Percentiles rank a stretch among this genome's conserved stretches.
These are phyloP conservation scores for Pseudomyrmex pallidus DNA, from an alignment of 1,140 invertebrate genomes.

Conservation along the genomic window DNA sequence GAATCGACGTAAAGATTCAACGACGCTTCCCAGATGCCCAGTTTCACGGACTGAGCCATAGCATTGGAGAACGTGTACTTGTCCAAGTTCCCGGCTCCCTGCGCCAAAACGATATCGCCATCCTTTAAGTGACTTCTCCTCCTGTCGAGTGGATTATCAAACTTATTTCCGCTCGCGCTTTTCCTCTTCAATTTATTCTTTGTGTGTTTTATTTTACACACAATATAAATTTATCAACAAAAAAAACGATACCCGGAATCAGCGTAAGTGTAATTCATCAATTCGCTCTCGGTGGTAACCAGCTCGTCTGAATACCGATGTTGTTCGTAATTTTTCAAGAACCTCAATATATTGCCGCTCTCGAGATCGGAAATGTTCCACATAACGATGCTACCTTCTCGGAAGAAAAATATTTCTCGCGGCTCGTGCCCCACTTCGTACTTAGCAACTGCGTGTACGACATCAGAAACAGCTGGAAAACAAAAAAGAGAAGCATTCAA, in stretches of 20 bases:
- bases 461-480: conserved; percentile 86
- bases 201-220: not conserved
- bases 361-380: conserved; percentile 97
- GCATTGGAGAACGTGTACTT: conserved; percentile 96
- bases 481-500: conserved; percentile 9
- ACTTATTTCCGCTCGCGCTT: not conserved
- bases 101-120: conserved; percentile 85
- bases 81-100: conserved; percentile 86
- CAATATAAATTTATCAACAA: not conserved
- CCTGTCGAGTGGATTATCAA: conserved; percentile 63
- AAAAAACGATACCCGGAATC: conserved; percentile 84
- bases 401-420: conserved; percentile 93
- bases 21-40: conserved; percentile 96
- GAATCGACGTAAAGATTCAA: conserved; percentile 93
- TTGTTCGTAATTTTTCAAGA: conserved; percentile 88
- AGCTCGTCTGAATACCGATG: conserved; percentile 89
- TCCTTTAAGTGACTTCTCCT: conserved; percentile 84
- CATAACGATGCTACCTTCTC: conserved; percentile 95
- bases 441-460: conserved; percentile 90
- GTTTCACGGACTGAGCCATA: conserved; percentile 95
- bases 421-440: conserved; percentile 90
- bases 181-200: not conserved
- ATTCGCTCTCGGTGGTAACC: conserved; percentile 92
- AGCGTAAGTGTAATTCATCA: conserved; percentile 92
- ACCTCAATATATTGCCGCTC: conserved; percentile 90